Conservation (phyloP, 2,113 vertebrate species). For the Camelus dromedarius region DNA sequence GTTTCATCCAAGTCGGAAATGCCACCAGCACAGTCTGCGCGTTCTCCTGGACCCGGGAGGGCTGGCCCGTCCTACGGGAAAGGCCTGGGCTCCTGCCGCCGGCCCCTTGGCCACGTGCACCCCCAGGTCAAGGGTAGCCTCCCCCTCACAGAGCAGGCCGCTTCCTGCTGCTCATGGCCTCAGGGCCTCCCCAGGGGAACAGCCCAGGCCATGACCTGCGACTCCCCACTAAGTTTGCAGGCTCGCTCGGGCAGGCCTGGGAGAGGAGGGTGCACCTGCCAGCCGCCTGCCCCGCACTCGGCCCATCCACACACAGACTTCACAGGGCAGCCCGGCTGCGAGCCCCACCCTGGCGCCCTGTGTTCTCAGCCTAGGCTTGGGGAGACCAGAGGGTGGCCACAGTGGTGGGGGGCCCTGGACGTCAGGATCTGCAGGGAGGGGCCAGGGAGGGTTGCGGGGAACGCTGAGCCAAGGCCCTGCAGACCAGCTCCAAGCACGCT, state of each 20-base stretch:
- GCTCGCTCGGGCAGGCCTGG: background rate
- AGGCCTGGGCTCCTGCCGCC: background rate
- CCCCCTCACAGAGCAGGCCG: background rate
- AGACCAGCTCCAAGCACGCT: fast-evolving
- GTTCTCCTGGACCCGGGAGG: background rate
- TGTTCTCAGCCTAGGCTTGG: background rate
- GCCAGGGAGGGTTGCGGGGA: background rate
- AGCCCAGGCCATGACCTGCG: background rate
- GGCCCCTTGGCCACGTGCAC: fast-evolving
- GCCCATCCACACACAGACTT: background rate
- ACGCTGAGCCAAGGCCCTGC: background rate
- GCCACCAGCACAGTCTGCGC: background rate
- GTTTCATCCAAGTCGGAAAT: background rate
- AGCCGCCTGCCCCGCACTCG: fast-evolving
- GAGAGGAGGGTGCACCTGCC: background rate
- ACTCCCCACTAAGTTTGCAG: too few relatives aligned
- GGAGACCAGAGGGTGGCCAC: background rate
- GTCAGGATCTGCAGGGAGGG: background rate
- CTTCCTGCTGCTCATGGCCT: background rate
- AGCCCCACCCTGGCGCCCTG: background rate
- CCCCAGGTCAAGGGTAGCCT: background rate
- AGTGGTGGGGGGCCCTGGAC: background rate
- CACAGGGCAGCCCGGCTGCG: too few relatives aligned
- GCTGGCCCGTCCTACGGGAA: background rate
- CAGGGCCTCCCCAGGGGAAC: background rate